Percentiles rank a stretch among this genome's conserved stretches.
phyloP scores from a whole-genome alignment of 2,797 vertebrate species.

The Antennarius maculatus region DNA sequence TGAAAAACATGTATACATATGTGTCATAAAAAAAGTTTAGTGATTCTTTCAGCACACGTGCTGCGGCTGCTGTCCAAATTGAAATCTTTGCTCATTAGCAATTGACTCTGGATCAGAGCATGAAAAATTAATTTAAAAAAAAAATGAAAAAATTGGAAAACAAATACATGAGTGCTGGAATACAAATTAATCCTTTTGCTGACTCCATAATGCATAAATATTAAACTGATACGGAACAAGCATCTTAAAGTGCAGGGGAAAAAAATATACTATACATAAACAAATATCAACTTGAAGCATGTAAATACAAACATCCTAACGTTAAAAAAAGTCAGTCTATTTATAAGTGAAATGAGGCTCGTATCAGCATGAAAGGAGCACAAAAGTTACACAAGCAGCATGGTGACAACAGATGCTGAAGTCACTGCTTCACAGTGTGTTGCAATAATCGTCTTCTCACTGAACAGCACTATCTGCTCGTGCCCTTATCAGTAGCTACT shows the following conservation, averaged over 20 bases:
- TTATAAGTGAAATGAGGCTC: background rate
- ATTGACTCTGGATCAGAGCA: background rate
- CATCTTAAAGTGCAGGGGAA: background rate
- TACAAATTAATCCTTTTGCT: background rate
- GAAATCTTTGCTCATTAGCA: background rate
- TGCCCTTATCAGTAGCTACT: slow-evolving; percentile 69
- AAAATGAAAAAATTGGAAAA: background rate
- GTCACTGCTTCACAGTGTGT: background rate
- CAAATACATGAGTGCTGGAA: background rate
- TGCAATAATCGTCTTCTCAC: slow-evolving; percentile 41
- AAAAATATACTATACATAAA: background rate
- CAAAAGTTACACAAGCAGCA: background rate
- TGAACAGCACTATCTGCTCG: slow-evolving; percentile 52
- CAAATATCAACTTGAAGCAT: background rate
- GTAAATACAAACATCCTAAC: too few species aligned
- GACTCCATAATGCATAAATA: background rate
- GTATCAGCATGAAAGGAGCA: background rate
- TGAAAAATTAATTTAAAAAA: background rate
- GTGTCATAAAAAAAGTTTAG: background rate
- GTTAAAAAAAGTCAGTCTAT: too few species aligned
- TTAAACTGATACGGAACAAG: background rate
- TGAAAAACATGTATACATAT: too few species aligned
- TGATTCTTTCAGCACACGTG: too few species aligned
- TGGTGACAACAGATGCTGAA: slow-evolving; percentile 5
- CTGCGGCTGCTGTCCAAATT: background rate